Percentiles rank a stretch among this genome's conserved stretches.
These are phyloP conservation scores for Cladopsammia gracilis DNA, from an alignment of 64 coral and sea anemone genomes.

Conservation along the genomic window DNA sequence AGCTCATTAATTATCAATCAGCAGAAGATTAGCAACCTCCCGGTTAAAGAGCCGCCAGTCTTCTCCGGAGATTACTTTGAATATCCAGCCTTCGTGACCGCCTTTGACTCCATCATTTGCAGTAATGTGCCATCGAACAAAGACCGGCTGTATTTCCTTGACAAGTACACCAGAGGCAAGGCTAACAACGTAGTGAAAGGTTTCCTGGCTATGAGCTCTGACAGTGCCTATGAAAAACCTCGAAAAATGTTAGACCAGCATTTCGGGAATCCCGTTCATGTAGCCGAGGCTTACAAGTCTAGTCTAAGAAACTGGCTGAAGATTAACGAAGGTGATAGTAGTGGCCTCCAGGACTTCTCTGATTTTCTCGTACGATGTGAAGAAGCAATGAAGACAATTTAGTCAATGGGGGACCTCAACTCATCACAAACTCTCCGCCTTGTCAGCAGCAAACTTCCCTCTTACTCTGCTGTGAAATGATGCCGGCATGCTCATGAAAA, in stretches of 20 bases:
- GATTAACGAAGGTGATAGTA: conserved; percentile 46
- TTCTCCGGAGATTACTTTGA: too few species aligned
- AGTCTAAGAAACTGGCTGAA: conserved; percentile 42
- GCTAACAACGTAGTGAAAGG: conserved; percentile 52
- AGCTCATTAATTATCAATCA: too few species aligned
- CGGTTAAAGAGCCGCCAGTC: too few species aligned
- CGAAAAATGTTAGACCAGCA: conserved; percentile 53
- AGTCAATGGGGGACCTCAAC: conserved; percentile 33
- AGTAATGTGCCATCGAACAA: conserved; percentile 26
- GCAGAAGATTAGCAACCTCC: too few species aligned
- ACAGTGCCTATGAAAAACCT: conserved; percentile 50
- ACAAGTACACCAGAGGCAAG: conserved; percentile 65
- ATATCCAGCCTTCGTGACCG: too few species aligned
- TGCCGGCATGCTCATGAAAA: conserved; percentile 47
- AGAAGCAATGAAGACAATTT: conserved; percentile 29
- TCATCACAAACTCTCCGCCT: conserved; percentile 18
- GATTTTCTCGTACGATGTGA: conserved; percentile 46
- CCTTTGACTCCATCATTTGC: too few species aligned
- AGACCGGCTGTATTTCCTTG: conserved; percentile 63
- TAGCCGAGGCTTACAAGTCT: conserved; percentile 68
- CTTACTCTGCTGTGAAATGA: conserved; percentile 50
- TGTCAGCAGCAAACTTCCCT: conserved; percentile 29
- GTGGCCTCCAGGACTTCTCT: conserved; percentile 46
- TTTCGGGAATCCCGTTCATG: conserved; percentile 79
- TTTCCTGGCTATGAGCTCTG: conserved; percentile 69